phyloP scores from a whole-genome alignment of 1,140 invertebrate genomes.

The Drosophila biarmipes region DNA sequence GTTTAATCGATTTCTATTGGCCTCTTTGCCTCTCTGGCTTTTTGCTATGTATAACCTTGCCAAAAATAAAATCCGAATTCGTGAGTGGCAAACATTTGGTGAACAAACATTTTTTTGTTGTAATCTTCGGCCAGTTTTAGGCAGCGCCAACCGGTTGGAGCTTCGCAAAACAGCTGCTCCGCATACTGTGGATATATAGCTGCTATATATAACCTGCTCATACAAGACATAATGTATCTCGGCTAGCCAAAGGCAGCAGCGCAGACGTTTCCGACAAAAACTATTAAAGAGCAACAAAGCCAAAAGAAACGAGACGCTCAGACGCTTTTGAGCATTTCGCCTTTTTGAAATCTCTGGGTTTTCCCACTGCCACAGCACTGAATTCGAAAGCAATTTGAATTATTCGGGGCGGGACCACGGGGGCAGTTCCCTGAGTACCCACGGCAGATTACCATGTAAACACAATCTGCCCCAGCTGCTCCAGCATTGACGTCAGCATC shows the following conservation, averaged over 20 bases:
- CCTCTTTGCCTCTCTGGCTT: constrained; percentile 12
- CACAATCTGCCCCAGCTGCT: neutral
- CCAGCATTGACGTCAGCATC: constrained; percentile 26
- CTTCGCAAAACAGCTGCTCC: constrained; percentile 67
- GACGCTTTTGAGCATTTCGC: constrained; percentile 53
- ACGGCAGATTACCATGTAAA: constrained; percentile 23
- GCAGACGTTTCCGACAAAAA: constrained; percentile 60
- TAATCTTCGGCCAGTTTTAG: constrained; percentile 24
- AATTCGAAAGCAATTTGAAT: constrained; percentile 29
- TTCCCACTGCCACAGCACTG: constrained; percentile 44
- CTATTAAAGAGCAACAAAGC: constrained; percentile 49
- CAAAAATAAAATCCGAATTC: constrained; percentile 61
- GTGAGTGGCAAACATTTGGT: constrained; percentile 57
- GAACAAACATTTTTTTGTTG: constrained; percentile 49
- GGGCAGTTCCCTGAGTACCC: constrained; percentile 6
- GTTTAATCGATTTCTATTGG: constrained; percentile 74
- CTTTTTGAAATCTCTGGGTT: constrained; percentile 64
- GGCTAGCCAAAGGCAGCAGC: constrained; percentile 38
- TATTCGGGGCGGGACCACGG: constrained; percentile 3
- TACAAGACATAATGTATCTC: constrained; percentile 29
- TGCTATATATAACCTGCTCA: constrained; percentile 37
- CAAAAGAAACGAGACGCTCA: constrained; percentile 37
- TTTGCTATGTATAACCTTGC: constrained; percentile 65
- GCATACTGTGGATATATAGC: constrained; percentile 27
- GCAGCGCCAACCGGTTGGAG: constrained; percentile 46